phyloP scores from a whole-genome alignment of 1,140 invertebrate genomes.

The Diprion similis region DNA sequence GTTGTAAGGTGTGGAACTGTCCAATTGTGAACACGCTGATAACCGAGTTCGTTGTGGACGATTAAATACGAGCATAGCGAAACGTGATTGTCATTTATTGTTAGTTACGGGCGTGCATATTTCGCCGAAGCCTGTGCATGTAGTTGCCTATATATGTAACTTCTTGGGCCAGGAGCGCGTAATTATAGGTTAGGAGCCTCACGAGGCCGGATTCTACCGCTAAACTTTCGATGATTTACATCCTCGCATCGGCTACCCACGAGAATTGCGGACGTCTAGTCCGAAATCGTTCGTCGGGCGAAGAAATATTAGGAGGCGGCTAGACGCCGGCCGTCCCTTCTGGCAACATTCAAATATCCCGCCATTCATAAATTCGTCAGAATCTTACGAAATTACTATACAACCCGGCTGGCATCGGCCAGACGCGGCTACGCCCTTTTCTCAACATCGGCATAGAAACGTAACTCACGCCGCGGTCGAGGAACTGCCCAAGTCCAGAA shows the following conservation, averaged over 20 bases:
- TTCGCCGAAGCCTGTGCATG: neutral
- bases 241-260: slow-evolving; percentile 29
- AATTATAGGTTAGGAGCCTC: neutral
- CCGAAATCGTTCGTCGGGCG: slow-evolving; percentile 42
- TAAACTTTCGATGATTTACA: slow-evolving; percentile 54
- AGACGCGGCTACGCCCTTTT: slow-evolving; percentile 2
- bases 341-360: slow-evolving; percentile 53
- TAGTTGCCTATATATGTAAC: neutral
- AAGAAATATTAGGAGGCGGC: slow-evolving; percentile 40
- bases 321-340: slow-evolving; percentile 49
- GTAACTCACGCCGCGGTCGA: no score
- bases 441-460: neutral
- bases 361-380: slow-evolving; percentile 56
- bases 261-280: slow-evolving; percentile 34
- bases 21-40: no score
- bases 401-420: neutral
- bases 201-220: slow-evolving; percentile 32
- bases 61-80: no score
- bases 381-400: slow-evolving; percentile 42
- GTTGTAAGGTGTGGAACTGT: no score
- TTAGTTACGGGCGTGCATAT: no score
- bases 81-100: no score
- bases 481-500: no score
- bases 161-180: neutral
- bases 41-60: no score